Base-by-base conservation (phyloP, 2,797 vertebrate species). In the Iguana delicatissima region DNA sequence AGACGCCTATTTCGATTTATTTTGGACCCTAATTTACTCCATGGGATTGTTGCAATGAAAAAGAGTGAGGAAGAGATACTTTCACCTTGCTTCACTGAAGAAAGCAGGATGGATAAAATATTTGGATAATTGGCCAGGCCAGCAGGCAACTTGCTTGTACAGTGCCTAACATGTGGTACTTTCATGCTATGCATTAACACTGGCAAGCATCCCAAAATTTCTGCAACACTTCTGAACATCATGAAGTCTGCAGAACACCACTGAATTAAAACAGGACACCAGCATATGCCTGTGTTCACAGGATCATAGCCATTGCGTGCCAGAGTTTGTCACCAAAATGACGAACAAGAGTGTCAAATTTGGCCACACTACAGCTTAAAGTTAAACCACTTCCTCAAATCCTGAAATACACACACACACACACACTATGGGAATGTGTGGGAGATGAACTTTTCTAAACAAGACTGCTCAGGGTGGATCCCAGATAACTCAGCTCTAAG, bases 311-410 rank as follows among this genome's bases (percentile, higher is more conserved):
- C 50, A 42, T 69, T 80, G 46, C 16, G 18, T 57, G 46, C 50
- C 32, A 89, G 62, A 72, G 62, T 55, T 80, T 24, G 55, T 80
- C 83, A 57, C 64, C 14, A 29, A 35, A 55, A 90, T n/a, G 29
- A n/a, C 46, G 10, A 85, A 85, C 50, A 85, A 72, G 62, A 69
- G 59, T 52, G 74, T 85, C 50, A 89, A 69, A 42, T 74, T 88
- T 90, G 93, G 87, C 83, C 72, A 42, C 0, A 0, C 77, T 84
- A 22, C 42, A 0, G n/a, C 5, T 85, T 79, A 72, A 35, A 24
- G 50, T 38, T 86, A 95, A 95, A 94, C 90, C 94, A 93, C 91
- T 92, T 95, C 93, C 93, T 93, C 89, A n/a, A 69, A 74, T 85
- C 92, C 91, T 84, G 20, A 93, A 50, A 62, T 2, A 52, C 10